These are phyloP conservation scores for Crotophaga sulcirostris DNA, from an alignment of 2,113 vertebrate species.

Conservation along the genomic window DNA sequence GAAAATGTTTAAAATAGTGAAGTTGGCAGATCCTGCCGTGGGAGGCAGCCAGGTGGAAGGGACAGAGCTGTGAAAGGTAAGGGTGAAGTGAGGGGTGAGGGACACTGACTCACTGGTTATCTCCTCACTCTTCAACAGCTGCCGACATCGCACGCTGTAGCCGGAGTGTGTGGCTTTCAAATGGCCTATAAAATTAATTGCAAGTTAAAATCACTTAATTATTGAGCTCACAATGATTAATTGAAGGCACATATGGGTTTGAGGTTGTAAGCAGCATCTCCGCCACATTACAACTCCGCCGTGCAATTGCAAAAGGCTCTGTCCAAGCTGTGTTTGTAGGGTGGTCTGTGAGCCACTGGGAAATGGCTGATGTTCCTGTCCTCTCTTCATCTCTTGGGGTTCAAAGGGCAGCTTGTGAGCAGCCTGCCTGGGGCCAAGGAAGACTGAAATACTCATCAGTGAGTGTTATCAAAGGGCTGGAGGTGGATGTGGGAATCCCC, in stretches of 20 bases:
- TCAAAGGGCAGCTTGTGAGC: not conserved
- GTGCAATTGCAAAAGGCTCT: not conserved
- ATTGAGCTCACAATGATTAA: not conserved
- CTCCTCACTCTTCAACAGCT: not conserved
- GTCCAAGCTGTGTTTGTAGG: not conserved
- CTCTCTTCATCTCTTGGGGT: not conserved
- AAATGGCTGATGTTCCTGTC: not conserved
- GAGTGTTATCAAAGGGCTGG: not conserved
- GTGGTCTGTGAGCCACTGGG: not conserved
- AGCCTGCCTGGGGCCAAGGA: not conserved
- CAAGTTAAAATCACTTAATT: constrained; percentile 36
- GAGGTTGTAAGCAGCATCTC: not conserved
- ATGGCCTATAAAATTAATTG: constrained; percentile 43
- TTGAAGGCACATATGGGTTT: not conserved
- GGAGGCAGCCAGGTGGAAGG: not conserved
- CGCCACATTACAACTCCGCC: rapidly evolving
- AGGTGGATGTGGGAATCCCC: not conserved
- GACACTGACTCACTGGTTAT: rapidly evolving
- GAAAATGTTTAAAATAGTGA: not conserved
- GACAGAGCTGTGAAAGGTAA: not conserved
- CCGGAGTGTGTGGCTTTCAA: not conserved
- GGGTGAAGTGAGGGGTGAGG: not conserved
- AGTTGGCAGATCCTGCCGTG: not conserved
- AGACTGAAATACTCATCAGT: not conserved
- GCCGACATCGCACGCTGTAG: rapidly evolving